These are phyloP conservation scores for Mobula birostris DNA, from an alignment of 2,113 vertebrate species.

Conservation along the genomic window DNA sequence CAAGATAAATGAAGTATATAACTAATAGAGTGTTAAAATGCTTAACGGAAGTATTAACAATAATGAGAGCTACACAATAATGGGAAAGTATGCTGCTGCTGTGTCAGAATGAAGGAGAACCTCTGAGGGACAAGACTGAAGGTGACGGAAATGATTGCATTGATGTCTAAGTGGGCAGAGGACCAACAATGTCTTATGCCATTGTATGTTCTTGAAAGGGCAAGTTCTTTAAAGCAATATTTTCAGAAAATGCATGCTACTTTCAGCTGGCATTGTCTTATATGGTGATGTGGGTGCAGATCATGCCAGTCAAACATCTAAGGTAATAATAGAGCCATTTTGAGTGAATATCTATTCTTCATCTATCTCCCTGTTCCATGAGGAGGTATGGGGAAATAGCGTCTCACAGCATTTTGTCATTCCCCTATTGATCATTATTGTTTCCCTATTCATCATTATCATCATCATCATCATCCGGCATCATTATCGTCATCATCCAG, in stretches of 20 bases:
- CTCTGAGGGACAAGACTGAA: not conserved
- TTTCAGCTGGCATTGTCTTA: no score
- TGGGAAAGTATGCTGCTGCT: not conserved
- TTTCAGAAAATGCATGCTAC: not conserved
- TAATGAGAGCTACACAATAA: not conserved
- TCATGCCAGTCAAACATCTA: not conserved
- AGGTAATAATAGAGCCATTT: not conserved
- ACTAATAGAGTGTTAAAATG: slow-evolving; percentile 20
- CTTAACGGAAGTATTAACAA: not conserved
- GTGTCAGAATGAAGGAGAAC: not conserved
- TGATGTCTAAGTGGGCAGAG: not conserved
- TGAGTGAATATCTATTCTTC: not conserved
- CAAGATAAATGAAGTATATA: not conserved
- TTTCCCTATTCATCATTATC: not conserved
- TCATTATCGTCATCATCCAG: no score
- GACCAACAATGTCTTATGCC: no score
- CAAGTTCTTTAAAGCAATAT: not conserved
- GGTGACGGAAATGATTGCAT: no score
- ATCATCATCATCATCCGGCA: no score
- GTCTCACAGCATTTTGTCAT: not conserved
- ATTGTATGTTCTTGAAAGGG: not conserved
- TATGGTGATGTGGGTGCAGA: not conserved
- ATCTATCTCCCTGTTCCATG: not conserved
- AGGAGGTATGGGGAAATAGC: not conserved
- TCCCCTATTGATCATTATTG: not conserved